Evolutionary conservation across 37 sponge, comb jelly and placozoan genomes (phyloP).

Genomic region (Axinella damicornis): DNA sequence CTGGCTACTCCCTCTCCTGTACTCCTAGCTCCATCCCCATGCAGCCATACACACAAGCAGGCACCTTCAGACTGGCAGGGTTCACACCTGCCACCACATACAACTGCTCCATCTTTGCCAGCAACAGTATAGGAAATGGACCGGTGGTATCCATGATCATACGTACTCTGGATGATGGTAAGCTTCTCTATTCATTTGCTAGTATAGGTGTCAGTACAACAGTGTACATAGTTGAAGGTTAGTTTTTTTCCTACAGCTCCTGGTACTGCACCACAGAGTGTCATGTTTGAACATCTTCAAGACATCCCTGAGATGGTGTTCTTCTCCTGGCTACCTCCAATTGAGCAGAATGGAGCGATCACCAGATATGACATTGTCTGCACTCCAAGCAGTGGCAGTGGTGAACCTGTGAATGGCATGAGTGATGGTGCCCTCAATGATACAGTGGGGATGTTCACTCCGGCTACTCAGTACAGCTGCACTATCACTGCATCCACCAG

Average conservation of each 20-base stretch:
- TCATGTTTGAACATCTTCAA: neutral
- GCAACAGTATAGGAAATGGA: no score
- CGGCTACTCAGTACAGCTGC: constrained; percentile 21
- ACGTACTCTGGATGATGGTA: no score
- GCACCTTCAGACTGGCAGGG: neutral
- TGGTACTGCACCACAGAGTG: neutral
- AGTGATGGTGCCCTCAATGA: no score
- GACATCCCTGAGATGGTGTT: neutral
- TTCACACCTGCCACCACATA: constrained; percentile 21
- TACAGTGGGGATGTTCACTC: neutral
- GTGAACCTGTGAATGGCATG: neutral
- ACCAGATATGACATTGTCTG: constrained; percentile 28
- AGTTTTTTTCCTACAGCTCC: constrained; percentile 17
- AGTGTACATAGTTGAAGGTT: neutral
- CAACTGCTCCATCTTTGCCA: neutral
- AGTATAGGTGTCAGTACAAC: no score
- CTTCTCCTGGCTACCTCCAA: neutral
- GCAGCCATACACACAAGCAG: no score
- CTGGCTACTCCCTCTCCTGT: neutral
- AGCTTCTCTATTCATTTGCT: no score
- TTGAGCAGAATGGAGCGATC: neutral
- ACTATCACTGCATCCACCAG: constrained; percentile 1
- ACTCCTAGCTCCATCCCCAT: no score
- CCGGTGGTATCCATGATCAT: no score
- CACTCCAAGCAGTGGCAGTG: neutral